phyloP scores from a whole-genome alignment of 2,888 invertebrate species.

The Lottia scabra region DNA sequence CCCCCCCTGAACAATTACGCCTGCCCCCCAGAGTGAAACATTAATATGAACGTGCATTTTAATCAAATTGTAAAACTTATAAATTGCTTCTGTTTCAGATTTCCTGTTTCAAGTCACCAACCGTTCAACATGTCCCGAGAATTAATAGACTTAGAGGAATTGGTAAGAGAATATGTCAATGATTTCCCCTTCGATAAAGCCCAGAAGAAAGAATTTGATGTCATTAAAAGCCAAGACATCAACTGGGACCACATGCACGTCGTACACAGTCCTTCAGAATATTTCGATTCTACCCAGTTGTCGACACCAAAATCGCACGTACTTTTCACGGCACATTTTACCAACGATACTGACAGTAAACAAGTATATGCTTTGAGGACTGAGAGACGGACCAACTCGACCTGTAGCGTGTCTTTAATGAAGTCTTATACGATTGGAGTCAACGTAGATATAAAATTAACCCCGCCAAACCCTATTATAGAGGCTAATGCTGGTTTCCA shows the following conservation, averaged over 20 bases:
- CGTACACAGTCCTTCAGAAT: conserved; percentile 61
- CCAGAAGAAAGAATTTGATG: conserved; percentile 50
- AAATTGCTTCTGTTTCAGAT: too few relatives aligned
- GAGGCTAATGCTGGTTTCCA: conserved; percentile 69
- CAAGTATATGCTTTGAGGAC: conserved; percentile 68
- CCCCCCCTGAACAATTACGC: too few relatives aligned
- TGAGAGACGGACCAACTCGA: conserved; percentile 65
- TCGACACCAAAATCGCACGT: conserved; percentile 54
- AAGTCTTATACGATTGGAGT: conserved; percentile 55
- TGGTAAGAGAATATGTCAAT: conserved; percentile 47
- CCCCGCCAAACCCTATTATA: conserved; percentile 67
- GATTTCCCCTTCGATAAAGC: conserved; percentile 50
- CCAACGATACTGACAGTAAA: conserved; percentile 64
- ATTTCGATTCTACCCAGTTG: conserved; percentile 45
- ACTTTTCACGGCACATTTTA: conserved; percentile 64
- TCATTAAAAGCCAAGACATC: conserved; percentile 61
- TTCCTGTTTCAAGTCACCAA: too few relatives aligned
- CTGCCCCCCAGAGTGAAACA: too few relatives aligned
- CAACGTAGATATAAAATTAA: conserved; percentile 60
- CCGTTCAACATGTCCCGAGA: conserved; percentile 41
- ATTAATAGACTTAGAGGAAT: conserved; percentile 50
- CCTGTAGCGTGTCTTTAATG: conserved; percentile 61
- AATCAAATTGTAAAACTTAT: too few relatives aligned
- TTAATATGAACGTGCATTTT: too few relatives aligned
- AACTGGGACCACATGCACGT: conserved; percentile 66